Evolutionary conservation across 2,797 vertebrate genomes (phyloP).

Genomic region (Chanos chanos): DNA sequence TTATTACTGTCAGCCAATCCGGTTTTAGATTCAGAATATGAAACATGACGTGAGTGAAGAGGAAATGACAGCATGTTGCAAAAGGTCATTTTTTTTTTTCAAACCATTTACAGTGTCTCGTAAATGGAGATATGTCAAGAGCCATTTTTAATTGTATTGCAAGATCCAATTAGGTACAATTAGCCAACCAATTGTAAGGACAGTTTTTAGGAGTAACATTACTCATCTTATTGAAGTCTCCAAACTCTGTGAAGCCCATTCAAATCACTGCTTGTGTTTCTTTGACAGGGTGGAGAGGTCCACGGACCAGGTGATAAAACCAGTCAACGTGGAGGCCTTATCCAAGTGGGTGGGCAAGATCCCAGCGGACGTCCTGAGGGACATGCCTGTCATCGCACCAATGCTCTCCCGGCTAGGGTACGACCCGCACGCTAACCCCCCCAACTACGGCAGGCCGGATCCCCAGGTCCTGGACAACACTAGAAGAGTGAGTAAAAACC

Average conservation of each 20-base stretch:
- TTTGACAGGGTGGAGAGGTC: slow-evolving; percentile 88
- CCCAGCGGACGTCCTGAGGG: slow-evolving; percentile 86
- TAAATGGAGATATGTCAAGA: slow-evolving; percentile 12
- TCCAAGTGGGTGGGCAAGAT: slow-evolving; percentile 99
- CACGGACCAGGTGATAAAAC: slow-evolving; percentile 97
- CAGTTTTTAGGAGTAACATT: neutral
- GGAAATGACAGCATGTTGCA: slow-evolving; percentile 23
- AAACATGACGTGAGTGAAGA: slow-evolving; percentile 30
- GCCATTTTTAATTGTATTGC: slow-evolving; percentile 43
- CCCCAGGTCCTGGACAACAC: slow-evolving; percentile 94
- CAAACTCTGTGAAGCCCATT: neutral
- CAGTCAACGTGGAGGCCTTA: slow-evolving; percentile 92
- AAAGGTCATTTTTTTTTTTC: slow-evolving; percentile 35
- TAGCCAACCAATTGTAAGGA: slow-evolving; percentile 15
- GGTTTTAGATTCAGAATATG: slow-evolving; percentile 6
- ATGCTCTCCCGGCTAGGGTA: slow-evolving; percentile 95
- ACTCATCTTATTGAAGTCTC: neutral
- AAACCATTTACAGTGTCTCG: slow-evolving; percentile 13
- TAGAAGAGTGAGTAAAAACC: slow-evolving; percentile 80
- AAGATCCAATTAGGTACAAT: slow-evolving; percentile 40
- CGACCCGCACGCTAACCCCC: slow-evolving; percentile 92
- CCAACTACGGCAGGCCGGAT: slow-evolving; percentile 92
- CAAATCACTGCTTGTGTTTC: slow-evolving; percentile 10
- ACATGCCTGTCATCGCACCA: slow-evolving; percentile 91
- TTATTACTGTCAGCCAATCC: no score